A percentile compares a stretch with the other conserved stretches of the same genome.
Conservation (phyloP, 2,888 invertebrate genomes). For the Pyralis farinalis region DNA sequence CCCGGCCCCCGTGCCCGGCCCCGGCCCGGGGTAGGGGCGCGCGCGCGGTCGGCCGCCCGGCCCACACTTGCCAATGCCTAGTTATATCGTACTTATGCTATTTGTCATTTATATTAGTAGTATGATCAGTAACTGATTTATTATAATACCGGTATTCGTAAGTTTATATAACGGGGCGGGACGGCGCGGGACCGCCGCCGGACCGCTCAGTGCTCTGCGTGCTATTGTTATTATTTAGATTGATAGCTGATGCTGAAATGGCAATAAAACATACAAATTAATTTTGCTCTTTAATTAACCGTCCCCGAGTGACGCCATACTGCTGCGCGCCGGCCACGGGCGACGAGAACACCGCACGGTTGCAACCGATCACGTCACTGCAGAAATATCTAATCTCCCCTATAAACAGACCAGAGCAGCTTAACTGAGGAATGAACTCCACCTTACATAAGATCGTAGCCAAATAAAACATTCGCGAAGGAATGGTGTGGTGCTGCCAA, state of each 20-base stretch:
- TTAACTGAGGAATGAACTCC: too few species aligned
- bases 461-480: too few species aligned
- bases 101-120: conserved; percentile 32
- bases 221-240: conserved; percentile 25
- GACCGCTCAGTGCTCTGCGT: conserved; percentile 31
- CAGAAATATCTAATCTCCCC: too few species aligned
- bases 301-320: conserved; percentile 4
- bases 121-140: conserved; percentile 14
- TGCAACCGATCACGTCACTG: too few species aligned
- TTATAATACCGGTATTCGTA: conserved; percentile 9
- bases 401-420: too few species aligned
- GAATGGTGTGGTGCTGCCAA: too few species aligned
- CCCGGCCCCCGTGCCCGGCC: not conserved
- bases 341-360: too few species aligned
- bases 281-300: conserved; percentile 12
- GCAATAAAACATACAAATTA: conserved; percentile 53
- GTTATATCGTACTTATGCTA: conserved; percentile 50
- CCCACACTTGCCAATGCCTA: conserved; percentile 73
- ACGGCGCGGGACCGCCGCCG: conserved; percentile 10
- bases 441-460: too few species aligned
- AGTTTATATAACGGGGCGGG: conserved; percentile 11
- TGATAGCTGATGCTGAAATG: conserved; percentile 27
- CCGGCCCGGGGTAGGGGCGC: conserved; percentile 31
- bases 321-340: too few species aligned
- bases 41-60: conserved; percentile 46